Percentiles rank a stretch among this genome's conserved stretches.
Evolutionary conservation across 1,140 invertebrate species (phyloP).

Genomic region (Ectropis grisescens): DNA sequence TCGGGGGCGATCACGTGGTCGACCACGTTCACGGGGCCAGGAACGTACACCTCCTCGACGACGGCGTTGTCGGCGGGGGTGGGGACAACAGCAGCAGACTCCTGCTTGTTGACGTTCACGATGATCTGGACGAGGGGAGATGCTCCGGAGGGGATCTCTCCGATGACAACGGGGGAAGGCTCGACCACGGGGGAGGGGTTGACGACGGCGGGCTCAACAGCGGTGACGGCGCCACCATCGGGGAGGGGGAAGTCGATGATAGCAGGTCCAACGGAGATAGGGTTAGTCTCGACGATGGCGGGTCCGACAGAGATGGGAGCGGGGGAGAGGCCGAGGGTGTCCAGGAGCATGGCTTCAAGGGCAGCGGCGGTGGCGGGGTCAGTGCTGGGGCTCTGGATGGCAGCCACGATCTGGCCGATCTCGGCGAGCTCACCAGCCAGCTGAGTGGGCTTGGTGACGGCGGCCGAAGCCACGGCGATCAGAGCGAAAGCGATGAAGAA

Average conservation of each 20-base stretch:
- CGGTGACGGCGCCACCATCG: slow-evolving; percentile 1
- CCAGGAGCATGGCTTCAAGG: slow-evolving; percentile 21
- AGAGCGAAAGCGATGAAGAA: slow-evolving; percentile 18
- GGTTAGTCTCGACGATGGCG: slow-evolving; percentile 8
- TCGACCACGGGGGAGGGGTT: background rate
- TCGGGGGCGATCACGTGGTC: background rate
- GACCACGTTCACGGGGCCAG: background rate
- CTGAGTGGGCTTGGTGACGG: slow-evolving; percentile 8
- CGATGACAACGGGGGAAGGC: slow-evolving; percentile 12
- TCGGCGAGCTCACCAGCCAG: slow-evolving; percentile 8
- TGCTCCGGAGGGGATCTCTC: background rate
- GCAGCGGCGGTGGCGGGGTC: slow-evolving; percentile 38
- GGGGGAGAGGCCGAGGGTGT: slow-evolving; percentile 12
- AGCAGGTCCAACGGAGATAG: slow-evolving; percentile 14
- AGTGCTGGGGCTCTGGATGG: slow-evolving; percentile 42
- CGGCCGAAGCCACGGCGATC: slow-evolving; percentile 29
- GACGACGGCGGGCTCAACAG: background rate
- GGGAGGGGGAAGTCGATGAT: slow-evolving; percentile 8
- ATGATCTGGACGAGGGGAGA: slow-evolving; percentile 15
- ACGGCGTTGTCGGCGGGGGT: background rate
- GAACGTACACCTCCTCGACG: background rate
- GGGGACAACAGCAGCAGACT: background rate
- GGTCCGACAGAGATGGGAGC: slow-evolving; percentile 14
- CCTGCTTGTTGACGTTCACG: slow-evolving; percentile 7
- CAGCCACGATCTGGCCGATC: slow-evolving; percentile 29